Base-by-base conservation (phyloP, 1,140 invertebrate genomes). In the Brachystomella parvula region DNA sequence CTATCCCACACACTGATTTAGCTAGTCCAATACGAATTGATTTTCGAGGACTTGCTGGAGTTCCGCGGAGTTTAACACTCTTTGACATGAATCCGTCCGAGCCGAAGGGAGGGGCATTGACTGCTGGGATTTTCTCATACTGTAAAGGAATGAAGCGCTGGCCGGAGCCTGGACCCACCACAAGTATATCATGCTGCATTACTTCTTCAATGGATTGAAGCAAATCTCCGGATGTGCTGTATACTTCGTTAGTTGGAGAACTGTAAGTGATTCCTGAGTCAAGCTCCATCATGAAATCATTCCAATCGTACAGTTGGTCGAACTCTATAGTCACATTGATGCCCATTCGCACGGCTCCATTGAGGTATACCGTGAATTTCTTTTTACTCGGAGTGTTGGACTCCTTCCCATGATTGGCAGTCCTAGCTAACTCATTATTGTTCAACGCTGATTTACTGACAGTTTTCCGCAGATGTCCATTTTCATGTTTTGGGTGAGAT, bases 341-440 rank as follows among this genome's bases (percentile, higher is more conserved):
- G 6, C 35, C 35, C 35, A 39, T 19, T 39, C 35, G 6, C 19
- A 6, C 35, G 21, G 24, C 57, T 35, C 72, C 71, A 62, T 75
- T 74, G 47, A 63, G 63, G 31, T 71, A 69, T 2, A 74, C 60
- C 32, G 63, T 66, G 28, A 71, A 53, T 3, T 61, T 64, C 53
- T 64, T 68, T 9, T 24, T 29, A 26, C 29, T 53, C 19, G 26
- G 3, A 30, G 30, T 56, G 1, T 15, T 19, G 35, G 24, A 53
- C 47, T 2, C 47, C n/a, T 6, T 9, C 28, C 29, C 26, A 26
- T 44, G 26, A 6, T 32, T 31, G 12, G 31, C 17, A 30, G 31
- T 35, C 26, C 53, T 53, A 30, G 1, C 1, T 24, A 63, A 53
- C 24, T 63, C 29, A 24, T 29, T 49, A n/a, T 64, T 56, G 9